These are phyloP conservation scores for Muraenolepis orangiensis DNA, from an alignment of 2,797 vertebrate species.

Conservation along the genomic window DNA sequence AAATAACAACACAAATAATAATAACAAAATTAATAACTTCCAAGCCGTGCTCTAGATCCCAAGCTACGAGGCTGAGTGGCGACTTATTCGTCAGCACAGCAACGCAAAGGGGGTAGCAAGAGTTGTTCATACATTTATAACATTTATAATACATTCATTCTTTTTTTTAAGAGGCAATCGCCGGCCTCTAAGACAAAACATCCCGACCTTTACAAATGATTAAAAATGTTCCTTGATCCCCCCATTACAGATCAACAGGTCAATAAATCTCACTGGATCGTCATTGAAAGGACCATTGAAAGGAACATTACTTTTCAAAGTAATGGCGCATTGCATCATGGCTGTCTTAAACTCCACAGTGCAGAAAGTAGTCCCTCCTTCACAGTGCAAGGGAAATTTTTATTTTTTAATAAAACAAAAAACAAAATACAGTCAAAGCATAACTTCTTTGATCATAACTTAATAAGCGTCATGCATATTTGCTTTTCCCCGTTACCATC, in stretches of 20 bases:
- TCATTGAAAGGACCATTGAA: not conserved
- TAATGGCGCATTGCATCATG: not conserved
- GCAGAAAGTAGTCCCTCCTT: conserved; percentile 54
- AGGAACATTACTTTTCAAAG: not conserved
- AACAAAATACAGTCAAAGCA: not conserved
- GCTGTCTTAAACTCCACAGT: conserved; percentile 41
- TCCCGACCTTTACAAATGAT: not conserved
- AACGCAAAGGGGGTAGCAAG: not conserved
- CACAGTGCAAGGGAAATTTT: conserved; percentile 56
- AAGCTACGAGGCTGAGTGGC: not conserved
- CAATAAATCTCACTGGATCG: not conserved
- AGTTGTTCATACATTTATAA: no score
- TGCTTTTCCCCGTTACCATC: no score
- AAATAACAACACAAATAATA: not conserved
- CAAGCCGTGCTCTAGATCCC: not conserved
- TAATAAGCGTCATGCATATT: no score
- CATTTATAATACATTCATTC: not conserved
- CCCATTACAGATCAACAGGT: no score
- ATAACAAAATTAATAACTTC: not conserved
- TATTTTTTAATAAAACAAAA: conserved; percentile 14
- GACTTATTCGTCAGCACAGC: not conserved
- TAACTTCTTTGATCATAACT: no score
- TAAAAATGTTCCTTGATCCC: not conserved
- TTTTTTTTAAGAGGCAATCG: not conserved
- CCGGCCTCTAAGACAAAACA: not conserved